These are phyloP conservation scores for Sebastes itinus DNA, from an alignment of 2,797 vertebrate genomes.

Conservation along the genomic window DNA sequence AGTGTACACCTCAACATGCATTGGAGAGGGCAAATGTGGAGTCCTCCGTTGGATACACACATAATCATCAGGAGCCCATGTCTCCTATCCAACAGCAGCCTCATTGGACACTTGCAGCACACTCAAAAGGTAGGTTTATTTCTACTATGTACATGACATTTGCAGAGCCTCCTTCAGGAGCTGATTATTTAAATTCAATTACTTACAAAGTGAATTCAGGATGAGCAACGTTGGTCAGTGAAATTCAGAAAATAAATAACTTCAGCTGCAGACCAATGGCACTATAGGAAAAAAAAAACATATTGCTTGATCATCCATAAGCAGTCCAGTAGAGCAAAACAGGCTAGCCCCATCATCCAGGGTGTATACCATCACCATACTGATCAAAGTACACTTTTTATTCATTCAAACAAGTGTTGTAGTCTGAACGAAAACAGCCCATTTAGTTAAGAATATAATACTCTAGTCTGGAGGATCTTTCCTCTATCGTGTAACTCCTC, in stretches of 20 bases:
- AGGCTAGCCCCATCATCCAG: background rate
- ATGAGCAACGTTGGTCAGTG: background rate
- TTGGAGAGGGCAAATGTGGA: background rate
- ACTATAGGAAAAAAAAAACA: background rate
- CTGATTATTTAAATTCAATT: background rate
- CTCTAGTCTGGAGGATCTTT: background rate
- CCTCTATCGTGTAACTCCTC: background rate
- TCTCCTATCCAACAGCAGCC: constrained; percentile 60
- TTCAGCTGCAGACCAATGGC: background rate
- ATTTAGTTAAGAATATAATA: background rate
- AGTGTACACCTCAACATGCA: background rate
- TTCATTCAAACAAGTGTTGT: background rate
- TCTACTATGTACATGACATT: background rate
- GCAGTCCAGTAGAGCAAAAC: background rate
- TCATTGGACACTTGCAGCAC: constrained; percentile 41
- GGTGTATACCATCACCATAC: background rate
- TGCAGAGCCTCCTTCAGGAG: background rate
- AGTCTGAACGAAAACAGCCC: background rate
- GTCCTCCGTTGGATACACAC: background rate
- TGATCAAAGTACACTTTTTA: background rate
- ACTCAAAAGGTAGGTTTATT: constrained; percentile 45
- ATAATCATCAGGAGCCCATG: background rate
- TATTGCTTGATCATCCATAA: background rate
- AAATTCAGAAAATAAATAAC: background rate
- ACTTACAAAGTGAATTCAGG: background rate